Evolutionary conservation across 2,888 invertebrate species (phyloP).

Genomic region (Neuroscelio doddi): DNA sequence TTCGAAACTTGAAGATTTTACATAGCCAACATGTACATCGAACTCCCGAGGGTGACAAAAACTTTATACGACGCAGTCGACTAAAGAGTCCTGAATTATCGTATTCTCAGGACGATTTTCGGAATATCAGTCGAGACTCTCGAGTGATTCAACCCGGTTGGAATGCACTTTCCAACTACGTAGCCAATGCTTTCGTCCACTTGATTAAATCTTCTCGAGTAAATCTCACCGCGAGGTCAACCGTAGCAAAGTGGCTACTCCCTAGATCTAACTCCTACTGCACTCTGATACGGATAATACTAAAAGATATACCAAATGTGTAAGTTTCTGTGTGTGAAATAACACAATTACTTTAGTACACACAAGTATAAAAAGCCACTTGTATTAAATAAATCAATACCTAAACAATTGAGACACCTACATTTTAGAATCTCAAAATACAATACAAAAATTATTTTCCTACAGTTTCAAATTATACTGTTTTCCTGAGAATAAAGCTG

Average conservation of each 20-base stretch:
- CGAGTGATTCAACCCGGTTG: slow-evolving; percentile 34
- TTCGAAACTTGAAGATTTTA: slow-evolving; percentile 8
- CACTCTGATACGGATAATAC: neutral
- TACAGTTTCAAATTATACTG: too few species aligned
- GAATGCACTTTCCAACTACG: slow-evolving; percentile 44
- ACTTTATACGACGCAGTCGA: slow-evolving; percentile 21
- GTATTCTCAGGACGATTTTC: slow-evolving; percentile 37
- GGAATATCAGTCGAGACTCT: slow-evolving; percentile 34
- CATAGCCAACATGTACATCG: slow-evolving; percentile 4
- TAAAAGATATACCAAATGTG: neutral
- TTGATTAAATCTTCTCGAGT: slow-evolving; percentile 46
- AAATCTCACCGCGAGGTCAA: slow-evolving; percentile 39
- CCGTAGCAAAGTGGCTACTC: slow-evolving; percentile 27
- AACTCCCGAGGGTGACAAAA: slow-evolving; percentile 14
- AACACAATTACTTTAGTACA: too few species aligned
- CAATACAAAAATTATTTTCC: too few species aligned
- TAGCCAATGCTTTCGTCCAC: slow-evolving; percentile 38
- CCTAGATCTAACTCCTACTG: too few species aligned
- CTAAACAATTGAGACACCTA: too few species aligned
- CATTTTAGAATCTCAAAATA: too few species aligned
- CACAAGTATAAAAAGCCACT: too few species aligned
- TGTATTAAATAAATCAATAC: too few species aligned
- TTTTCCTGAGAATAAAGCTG: too few species aligned
- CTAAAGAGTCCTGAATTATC: slow-evolving; percentile 35
- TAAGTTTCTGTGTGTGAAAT: too few species aligned